Conservation (phyloP, 2,888 invertebrate genomes). For the Hypsopygia costalis region DNA sequence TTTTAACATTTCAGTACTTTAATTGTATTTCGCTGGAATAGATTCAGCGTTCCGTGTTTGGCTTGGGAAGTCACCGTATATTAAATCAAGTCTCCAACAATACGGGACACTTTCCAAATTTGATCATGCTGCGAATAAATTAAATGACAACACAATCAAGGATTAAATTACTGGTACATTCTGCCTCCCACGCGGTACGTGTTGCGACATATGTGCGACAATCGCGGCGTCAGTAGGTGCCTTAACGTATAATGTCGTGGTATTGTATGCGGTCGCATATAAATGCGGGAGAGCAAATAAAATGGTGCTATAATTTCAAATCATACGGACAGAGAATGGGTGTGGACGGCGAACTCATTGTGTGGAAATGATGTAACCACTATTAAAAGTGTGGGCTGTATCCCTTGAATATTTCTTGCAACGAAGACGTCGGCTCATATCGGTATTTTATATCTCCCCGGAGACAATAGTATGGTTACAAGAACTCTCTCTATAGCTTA, state of each 20-base stretch:
- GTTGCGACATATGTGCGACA: conserved; percentile 68
- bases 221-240: conserved; percentile 24
- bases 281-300: conserved; percentile 79
- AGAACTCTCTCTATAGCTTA: conserved; percentile 65
- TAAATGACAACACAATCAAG: conserved; percentile 77
- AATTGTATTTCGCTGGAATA: too few species aligned
- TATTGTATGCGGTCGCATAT: conserved; percentile 76
- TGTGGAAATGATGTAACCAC: conserved; percentile 81
- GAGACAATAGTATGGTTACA: conserved; percentile 77
- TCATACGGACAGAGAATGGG: conserved; percentile 81
- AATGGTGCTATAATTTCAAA: conserved; percentile 81
- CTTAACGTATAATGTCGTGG: conserved; percentile 61
- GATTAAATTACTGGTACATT: conserved; percentile 77
- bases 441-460: conserved; percentile 76
- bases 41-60: not conserved
- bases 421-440: conserved; percentile 79
- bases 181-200: conserved; percentile 61
- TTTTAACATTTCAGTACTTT: conserved; percentile 10
- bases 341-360: conserved; percentile 79
- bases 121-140: conserved; percentile 75
- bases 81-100: conserved; percentile 12
- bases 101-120: conserved; percentile 68
- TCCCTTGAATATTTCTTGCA: conserved; percentile 80
- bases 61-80: conserved; percentile 14
- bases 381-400: conserved; percentile 80